Conservation (phyloP, 2,113 vertebrate species). For the Mustela nigripes region DNA sequence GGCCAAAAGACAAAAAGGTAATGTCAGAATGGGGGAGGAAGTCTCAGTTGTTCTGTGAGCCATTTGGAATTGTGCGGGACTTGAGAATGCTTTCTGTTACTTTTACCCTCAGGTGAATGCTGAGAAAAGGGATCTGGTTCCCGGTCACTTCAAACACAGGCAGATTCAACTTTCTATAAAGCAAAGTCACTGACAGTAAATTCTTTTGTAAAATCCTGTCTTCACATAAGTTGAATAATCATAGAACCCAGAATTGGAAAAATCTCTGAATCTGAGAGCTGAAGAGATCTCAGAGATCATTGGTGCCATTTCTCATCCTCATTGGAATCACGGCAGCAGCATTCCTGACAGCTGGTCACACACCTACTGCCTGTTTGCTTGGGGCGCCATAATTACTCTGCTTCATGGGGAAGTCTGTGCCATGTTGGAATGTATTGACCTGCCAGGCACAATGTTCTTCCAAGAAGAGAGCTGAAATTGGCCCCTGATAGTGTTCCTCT, state of each 20-base stretch:
- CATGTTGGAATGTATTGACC: not conserved
- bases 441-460: not conserved
- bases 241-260: not conserved
- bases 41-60: not conserved
- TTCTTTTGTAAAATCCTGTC: not conserved
- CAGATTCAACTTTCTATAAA: not conserved
- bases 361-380: not conserved
- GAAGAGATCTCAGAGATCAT: not conserved
- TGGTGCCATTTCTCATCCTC: not conserved
- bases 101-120: not conserved
- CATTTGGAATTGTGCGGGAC: not conserved
- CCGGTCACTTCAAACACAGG: not conserved
- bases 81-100: not conserved
- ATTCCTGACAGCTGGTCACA: not conserved
- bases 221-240: not conserved
- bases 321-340: not conserved
- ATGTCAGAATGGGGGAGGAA: not conserved
- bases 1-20: not conserved
- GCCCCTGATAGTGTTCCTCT: not conserved
- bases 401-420: not conserved
- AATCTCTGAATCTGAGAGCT: not conserved
- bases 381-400: fast-evolving
- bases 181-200: not conserved
- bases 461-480: not conserved
- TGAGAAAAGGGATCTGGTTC: slow-evolving; percentile 6